Evolutionary conservation across 2,888 invertebrate species (phyloP).

Genomic region (Lordiphosa fenestrarum): DNA sequence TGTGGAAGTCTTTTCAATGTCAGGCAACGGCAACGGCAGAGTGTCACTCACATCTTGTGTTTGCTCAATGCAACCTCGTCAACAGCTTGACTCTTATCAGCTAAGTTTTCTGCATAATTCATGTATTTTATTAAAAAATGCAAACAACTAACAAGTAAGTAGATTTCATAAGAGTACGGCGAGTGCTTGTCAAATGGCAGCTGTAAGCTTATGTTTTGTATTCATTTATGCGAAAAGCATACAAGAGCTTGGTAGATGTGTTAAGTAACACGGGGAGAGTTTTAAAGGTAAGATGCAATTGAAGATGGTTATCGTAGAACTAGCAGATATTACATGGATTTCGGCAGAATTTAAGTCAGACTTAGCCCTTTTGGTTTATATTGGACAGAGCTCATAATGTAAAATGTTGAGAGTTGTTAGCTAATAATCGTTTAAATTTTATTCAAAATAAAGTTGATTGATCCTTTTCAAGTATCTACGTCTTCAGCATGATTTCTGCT

Average conservation of each 20-base stretch:
- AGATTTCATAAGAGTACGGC: too few relatives aligned
- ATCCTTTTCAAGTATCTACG: too few relatives aligned
- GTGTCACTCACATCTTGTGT: conserved; percentile 3
- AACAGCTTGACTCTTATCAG: conserved; percentile 24
- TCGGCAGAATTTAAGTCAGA: too few relatives aligned
- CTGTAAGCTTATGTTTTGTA: conserved; percentile 61
- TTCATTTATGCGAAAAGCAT: conserved; percentile 57
- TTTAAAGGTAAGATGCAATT: too few relatives aligned
- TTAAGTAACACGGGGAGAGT: conserved; percentile 13
- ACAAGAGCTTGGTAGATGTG: neutral
- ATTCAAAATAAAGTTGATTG: too few relatives aligned
- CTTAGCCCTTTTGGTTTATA: too few relatives aligned
- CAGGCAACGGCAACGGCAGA: conserved; percentile 16
- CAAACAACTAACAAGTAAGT: conserved; percentile 29
- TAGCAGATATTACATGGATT: neutral
- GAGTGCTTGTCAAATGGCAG: conserved; percentile 43
- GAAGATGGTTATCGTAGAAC: conserved; percentile 3
- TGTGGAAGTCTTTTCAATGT: conserved; percentile 17
- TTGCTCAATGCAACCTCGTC: conserved; percentile 16
- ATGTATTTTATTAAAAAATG: conserved; percentile 58
- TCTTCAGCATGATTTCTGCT: too few relatives aligned
- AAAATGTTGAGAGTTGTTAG: too few relatives aligned
- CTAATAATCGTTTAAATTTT: too few relatives aligned
- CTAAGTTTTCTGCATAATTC: conserved; percentile 59
- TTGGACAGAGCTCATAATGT: too few relatives aligned